Evolutionary conservation across 2,888 invertebrate genomes (phyloP), one percentile per base, ranked within the genome.

Genomic region (Patella ulyssiponensis): DNA sequence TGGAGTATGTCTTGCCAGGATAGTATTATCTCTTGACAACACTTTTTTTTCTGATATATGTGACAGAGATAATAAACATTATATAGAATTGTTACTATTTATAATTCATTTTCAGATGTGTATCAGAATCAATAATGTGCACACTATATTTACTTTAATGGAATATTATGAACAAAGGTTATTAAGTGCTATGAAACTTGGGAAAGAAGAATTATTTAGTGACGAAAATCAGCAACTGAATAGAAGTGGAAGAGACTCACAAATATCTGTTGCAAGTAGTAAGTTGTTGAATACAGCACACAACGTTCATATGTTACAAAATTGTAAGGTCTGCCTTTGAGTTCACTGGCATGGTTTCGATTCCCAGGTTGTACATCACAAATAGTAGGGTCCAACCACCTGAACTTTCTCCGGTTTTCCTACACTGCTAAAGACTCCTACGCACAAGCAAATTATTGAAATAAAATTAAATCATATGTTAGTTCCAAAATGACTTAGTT

Each of bases 51-150:
- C 71, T 74, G 58, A 17, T 53, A n/a, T 51, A 4, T 52, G 7
- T 14, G 51, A n/a, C 33, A n/a, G 17, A 23, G 15, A 54, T 1
- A 54, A 0, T 5, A 20, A 27, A 1, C n/a, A 20, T n/a, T 1
- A 71, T 33, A 23, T 44, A 17, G 3, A 33, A 27, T 14, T 77
- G 4, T 33, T 44, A 52, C 15, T 9, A 20, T 58, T n/a, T 75
- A 56, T 73, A 27, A 64, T 9, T 54, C 11, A 20, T 73, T 81
- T 83, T 27, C 80, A 88, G 86, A 89, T 89, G 89, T 87, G 87
- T 77, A 84, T 82, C 14, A 79, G 89, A 71, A 85, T 89, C 72
- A 89, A 89, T 83, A 88, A 88, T 81, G 81, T 88, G 7, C 78
- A 74, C n/a, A 76, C 83, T 27, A 81, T 87, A 79, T 74, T 86